phyloP scores from a whole-genome alignment of 2,797 vertebrate species.

The Eulemur coronatus region DNA sequence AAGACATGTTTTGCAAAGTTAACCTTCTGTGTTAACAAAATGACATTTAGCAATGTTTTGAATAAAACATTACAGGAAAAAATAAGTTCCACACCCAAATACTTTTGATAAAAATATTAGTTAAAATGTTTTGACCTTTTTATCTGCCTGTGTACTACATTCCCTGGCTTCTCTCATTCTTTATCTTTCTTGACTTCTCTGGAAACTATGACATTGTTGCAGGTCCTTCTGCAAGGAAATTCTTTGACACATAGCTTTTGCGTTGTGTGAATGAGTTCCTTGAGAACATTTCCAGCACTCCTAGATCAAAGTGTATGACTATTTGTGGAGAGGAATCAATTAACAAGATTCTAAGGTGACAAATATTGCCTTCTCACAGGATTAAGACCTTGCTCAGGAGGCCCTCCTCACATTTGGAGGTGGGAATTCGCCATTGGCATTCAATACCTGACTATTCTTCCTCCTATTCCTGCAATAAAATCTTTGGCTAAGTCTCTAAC shows the following conservation, averaged over 20 bases:
- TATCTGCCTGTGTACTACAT: neutral
- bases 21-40: neutral
- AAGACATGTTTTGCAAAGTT: neutral
- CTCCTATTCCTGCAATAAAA: neutral
- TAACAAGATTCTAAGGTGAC: neutral
- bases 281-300: neutral
- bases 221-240: neutral
- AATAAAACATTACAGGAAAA: neutral
- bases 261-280: neutral
- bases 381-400: neutral
- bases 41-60: neutral
- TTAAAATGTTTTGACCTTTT: neutral
- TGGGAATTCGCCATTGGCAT: neutral
- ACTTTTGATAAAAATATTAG: neutral
- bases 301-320: neutral
- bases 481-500: neutral
- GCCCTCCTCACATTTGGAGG: neutral
- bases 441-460: neutral
- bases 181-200: conserved; percentile 4
- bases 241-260: neutral
- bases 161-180: neutral
- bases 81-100: neutral
- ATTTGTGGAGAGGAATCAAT: neutral
- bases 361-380: neutral
- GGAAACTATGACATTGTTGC: neutral